Conservation (phyloP, 2,113 vertebrate species). For the Grus americana region DNA sequence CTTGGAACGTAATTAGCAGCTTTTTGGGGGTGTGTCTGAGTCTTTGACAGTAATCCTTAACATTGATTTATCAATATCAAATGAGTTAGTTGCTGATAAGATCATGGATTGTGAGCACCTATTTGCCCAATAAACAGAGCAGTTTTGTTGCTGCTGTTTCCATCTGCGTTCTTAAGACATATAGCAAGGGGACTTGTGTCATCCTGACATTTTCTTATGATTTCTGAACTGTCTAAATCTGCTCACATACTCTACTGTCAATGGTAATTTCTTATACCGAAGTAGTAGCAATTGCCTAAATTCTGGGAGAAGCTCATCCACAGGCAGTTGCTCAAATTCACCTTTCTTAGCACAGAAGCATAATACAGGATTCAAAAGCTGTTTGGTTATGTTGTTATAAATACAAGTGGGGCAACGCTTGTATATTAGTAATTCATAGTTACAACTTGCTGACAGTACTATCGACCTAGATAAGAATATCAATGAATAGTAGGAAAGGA, state of each 20-base stretch:
- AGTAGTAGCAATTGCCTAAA: not conserved
- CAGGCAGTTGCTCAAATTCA: not conserved
- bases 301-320: not conserved
- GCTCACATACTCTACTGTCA: not conserved
- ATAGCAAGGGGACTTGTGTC: not conserved
- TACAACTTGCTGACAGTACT: not conserved
- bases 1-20: not conserved
- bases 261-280: not conserved
- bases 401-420: not conserved
- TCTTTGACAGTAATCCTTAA: not conserved
- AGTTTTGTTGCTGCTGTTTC: not conserved
- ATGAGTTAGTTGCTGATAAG: not conserved
- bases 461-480: not conserved
- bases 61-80: not conserved
- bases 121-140: not conserved
- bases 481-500: not conserved
- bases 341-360: not conserved
- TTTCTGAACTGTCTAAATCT: not conserved
- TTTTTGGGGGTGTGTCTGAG: not conserved
- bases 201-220: not conserved
- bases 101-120: accelerated
- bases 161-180: not conserved
- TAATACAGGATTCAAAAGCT: not conserved
- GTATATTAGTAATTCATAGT: not conserved
- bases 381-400: not conserved